These are phyloP conservation scores for Sphaeridia pumilis DNA, from an alignment of 2,888 invertebrate species.

Conservation along the genomic window DNA sequence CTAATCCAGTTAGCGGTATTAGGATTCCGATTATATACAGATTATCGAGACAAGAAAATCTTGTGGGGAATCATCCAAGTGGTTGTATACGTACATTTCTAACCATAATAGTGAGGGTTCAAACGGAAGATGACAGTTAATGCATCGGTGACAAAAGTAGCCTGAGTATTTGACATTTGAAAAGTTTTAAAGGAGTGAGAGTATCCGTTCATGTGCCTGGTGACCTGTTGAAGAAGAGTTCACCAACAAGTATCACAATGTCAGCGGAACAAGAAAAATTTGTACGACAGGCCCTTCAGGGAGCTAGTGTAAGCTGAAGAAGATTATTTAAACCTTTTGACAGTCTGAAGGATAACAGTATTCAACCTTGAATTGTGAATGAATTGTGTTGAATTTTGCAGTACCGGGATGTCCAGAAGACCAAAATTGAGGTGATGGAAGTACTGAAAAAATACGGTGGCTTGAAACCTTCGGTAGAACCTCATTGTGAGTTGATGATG, in stretches of 20 bases:
- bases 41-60: too few relatives aligned
- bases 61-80: too few relatives aligned
- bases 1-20: too few relatives aligned
- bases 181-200: too few relatives aligned
- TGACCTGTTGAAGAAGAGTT: not conserved
- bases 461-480: slow-evolving; percentile 52
- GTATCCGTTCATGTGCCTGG: too few relatives aligned
- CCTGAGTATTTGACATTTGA: too few relatives aligned
- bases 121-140: too few relatives aligned
- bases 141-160: too few relatives aligned
- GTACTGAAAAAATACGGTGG: slow-evolving; percentile 55
- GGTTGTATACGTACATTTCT: too few relatives aligned
- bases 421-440: slow-evolving; percentile 54
- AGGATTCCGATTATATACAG: too few relatives aligned
- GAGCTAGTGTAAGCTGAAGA: slow-evolving; percentile 10
- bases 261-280: slow-evolving; percentile 8
- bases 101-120: too few relatives aligned
- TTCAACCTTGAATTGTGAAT: not conserved
- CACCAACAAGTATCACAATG: slow-evolving; percentile 3
- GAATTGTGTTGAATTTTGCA: slow-evolving; percentile 37
- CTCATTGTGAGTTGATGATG: slow-evolving; percentile 49
- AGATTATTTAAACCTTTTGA: too few relatives aligned
- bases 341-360: not conserved
- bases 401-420: slow-evolving; percentile 58
- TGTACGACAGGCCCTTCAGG: slow-evolving; percentile 5